Percentiles rank a stretch among this genome's conserved stretches.
phyloP scores from a whole-genome alignment of 2,888 invertebrate species.

The Callinectes sapidus region DNA sequence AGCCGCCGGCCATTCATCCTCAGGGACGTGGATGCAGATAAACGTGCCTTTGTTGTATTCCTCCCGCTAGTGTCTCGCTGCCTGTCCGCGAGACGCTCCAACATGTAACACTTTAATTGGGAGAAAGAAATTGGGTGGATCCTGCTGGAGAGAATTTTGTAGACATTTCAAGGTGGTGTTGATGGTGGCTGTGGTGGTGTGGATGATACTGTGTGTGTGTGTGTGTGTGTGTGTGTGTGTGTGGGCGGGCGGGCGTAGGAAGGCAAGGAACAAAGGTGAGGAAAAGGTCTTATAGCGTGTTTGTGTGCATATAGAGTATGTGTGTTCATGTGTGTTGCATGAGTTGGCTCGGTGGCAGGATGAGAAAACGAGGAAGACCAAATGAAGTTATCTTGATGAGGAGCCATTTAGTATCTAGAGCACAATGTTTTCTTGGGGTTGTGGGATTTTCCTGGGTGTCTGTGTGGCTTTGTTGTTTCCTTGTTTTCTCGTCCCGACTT shows the following conservation, averaged over 20 bases:
- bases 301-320: constrained; percentile 11
- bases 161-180: neutral
- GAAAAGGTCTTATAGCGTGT: neutral
- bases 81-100: neutral
- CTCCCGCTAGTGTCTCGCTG: constrained; percentile 7
- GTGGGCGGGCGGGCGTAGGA: neutral
- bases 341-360: neutral
- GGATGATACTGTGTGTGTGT: neutral
- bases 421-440: neutral
- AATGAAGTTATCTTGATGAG: constrained; percentile 28
- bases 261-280: neutral
- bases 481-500: too few species aligned
- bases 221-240: neutral
- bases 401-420: neutral
- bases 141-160: neutral
- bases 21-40: constrained; percentile 15
- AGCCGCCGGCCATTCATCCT: constrained; percentile 12
- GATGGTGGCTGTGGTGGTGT: neutral
- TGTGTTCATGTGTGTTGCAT: neutral
- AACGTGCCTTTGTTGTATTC: constrained; percentile 22
- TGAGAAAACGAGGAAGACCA: constrained; percentile 1
- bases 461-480: too few species aligned
- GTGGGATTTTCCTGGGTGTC: too few species aligned
- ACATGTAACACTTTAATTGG: constrained; percentile 5
- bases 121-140: neutral